Percentiles rank a stretch among this genome's conserved stretches.
phyloP scores from a whole-genome alignment of 1,140 invertebrate genomes.

The Lepidotrigona ventralis region DNA sequence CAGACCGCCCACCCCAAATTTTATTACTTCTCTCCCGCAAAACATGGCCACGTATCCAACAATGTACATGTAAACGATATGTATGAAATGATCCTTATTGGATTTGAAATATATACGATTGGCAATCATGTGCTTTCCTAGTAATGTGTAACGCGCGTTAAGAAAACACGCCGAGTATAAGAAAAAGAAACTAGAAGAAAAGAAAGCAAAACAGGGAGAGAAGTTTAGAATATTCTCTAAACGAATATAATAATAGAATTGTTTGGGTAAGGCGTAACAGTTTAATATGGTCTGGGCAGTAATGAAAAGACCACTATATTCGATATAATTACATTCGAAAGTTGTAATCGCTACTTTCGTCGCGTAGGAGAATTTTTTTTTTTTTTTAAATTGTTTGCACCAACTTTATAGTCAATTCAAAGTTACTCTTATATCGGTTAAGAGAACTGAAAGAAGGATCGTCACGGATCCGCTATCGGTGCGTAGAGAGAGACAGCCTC shows the following conservation, averaged over 20 bases:
- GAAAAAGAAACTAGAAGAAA: no score
- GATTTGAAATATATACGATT: background rate
- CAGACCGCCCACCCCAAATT: conserved; percentile 78
- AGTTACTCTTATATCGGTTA: conserved; percentile 37
- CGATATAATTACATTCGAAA: background rate
- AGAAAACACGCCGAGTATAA: background rate
- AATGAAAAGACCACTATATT: background rate
- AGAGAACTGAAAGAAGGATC: background rate
- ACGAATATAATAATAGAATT: background rate
- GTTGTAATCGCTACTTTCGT: background rate
- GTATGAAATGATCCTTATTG: background rate
- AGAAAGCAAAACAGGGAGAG: background rate
- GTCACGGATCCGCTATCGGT: conserved; percentile 20
- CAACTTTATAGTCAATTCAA: conserved; percentile 60
- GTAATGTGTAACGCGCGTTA: background rate
- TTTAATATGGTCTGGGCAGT: conserved; percentile 15
- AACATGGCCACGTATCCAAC: conserved; percentile 77
- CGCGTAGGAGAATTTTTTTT: conserved; percentile 29
- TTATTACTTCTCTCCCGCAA: conserved; percentile 77
- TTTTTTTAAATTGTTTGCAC: conserved; percentile 49
- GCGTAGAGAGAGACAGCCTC: conserved; percentile 21
- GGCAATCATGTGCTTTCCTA: background rate
- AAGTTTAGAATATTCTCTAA: background rate
- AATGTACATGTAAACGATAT: conserved; percentile 72
- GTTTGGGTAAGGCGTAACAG: background rate